Conservation (phyloP, 2,113 vertebrate species). For the Bambusicola thoracicus region DNA sequence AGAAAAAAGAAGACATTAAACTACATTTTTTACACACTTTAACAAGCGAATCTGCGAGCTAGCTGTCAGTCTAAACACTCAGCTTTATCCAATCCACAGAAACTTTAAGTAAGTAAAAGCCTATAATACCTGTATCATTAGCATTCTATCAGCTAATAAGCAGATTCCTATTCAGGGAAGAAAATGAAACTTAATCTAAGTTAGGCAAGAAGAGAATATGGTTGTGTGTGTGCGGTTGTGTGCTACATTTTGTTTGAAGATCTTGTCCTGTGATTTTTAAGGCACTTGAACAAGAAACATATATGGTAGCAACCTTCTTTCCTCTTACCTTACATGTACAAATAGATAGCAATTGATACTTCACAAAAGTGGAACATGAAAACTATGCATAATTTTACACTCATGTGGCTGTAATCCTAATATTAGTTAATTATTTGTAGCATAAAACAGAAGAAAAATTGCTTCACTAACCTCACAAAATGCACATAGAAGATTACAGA, state of each 20-base stretch:
- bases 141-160: background rate
- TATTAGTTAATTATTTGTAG: background rate
- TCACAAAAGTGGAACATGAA: background rate
- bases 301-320: background rate
- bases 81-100: background rate
- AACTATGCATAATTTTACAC: background rate
- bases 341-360: accelerated
- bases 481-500: background rate
- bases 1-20: constrained; percentile 4
- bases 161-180: background rate
- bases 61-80: background rate
- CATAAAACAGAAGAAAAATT: background rate
- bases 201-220: background rate
- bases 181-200: background rate
- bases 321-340: background rate
- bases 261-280: background rate
- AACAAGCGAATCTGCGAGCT: background rate
- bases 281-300: background rate
- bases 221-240: background rate
- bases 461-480: background rate
- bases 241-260: background rate
- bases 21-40: background rate
- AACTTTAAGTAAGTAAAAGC: background rate
- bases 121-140: background rate
- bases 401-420: background rate